Evolutionary conservation across 2,888 invertebrate genomes (phyloP).

Genomic region (Halictus quadricinctus): DNA sequence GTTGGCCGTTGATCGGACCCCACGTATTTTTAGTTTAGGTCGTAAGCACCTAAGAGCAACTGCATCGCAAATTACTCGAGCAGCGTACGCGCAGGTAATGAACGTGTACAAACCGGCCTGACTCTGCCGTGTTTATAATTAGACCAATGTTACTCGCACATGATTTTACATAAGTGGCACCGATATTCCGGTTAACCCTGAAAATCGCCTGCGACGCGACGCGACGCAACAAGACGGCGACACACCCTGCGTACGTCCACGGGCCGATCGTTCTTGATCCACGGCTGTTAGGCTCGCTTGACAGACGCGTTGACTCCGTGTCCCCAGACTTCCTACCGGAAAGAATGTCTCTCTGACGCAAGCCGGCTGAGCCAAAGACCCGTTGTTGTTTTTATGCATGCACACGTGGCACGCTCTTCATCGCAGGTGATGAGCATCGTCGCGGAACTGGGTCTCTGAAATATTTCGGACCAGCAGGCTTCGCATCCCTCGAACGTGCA

Average conservation of each 20-base stretch:
- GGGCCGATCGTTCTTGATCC: constrained; percentile 52
- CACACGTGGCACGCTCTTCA: not conserved
- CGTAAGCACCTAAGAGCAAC: constrained; percentile 57
- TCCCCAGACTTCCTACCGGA: constrained; percentile 57
- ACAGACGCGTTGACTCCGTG: constrained; percentile 58
- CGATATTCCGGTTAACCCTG: constrained; percentile 66
- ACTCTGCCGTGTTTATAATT: constrained; percentile 69
- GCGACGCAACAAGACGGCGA: not conserved
- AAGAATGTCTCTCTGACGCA: constrained; percentile 53
- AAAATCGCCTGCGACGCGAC: constrained; percentile 33
- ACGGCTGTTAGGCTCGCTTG: constrained; percentile 40
- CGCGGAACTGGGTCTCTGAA: not conserved
- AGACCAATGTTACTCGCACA: constrained; percentile 71
- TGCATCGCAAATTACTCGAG: constrained; percentile 66
- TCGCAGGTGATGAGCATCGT: not conserved
- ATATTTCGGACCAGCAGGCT: not conserved
- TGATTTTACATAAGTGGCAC: constrained; percentile 69
- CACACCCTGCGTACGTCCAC: not conserved
- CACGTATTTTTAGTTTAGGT: constrained; percentile 74
- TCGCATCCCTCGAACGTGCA: not conserved
- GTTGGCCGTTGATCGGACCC: constrained; percentile 75
- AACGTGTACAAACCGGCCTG: constrained; percentile 51
- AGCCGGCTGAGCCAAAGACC: constrained; percentile 64
- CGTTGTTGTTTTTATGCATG: constrained; percentile 30
- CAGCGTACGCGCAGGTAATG: constrained; percentile 57